Evolutionary conservation across 2,113 vertebrate species (phyloP).

Genomic region (Jaculus jaculus): DNA sequence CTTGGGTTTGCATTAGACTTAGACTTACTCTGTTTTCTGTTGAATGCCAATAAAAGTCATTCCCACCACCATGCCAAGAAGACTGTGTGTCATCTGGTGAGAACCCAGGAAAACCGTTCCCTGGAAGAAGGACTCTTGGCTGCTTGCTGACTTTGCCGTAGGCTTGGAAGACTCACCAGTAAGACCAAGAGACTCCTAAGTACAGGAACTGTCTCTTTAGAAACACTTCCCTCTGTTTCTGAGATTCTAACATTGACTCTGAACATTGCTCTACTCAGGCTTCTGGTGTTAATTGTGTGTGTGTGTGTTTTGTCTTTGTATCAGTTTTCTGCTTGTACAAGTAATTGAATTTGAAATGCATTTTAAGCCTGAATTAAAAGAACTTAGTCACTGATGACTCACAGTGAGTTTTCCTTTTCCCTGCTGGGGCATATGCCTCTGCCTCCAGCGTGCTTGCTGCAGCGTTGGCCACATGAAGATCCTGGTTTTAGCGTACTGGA

Average conservation of each 20-base stretch:
- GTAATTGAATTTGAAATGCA: constrained; percentile 61
- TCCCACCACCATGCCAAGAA: background rate
- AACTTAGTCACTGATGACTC: constrained; percentile 83
- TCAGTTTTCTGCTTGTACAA: constrained; percentile 49
- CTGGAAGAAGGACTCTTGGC: constrained; percentile 4
- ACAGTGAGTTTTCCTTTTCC: constrained; percentile 79
- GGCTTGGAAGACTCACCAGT: background rate
- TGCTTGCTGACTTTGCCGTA: background rate
- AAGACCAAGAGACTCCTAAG: constrained; percentile 21
- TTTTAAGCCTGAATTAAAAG: constrained; percentile 81
- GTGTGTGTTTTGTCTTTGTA: background rate
- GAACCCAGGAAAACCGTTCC: constrained; percentile 5
- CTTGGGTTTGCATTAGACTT: background rate
- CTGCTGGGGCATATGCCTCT: constrained; percentile 68
- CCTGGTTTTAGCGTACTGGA: constrained; percentile 56
- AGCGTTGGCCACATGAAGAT: constrained; percentile 63
- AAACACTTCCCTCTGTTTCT: constrained; percentile 43
- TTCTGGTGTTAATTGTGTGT: constrained; percentile 72
- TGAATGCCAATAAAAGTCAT: constrained; percentile 16
- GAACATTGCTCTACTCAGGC: constrained; percentile 62
- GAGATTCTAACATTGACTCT: constrained; percentile 31
- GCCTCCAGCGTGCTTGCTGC: constrained; percentile 63
- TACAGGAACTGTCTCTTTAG: background rate
- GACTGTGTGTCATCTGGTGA: background rate
- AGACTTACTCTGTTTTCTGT: constrained; percentile 38